Base-by-base conservation (phyloP, 2,888 invertebrate genomes). In the Zygaena filipendulae region DNA sequence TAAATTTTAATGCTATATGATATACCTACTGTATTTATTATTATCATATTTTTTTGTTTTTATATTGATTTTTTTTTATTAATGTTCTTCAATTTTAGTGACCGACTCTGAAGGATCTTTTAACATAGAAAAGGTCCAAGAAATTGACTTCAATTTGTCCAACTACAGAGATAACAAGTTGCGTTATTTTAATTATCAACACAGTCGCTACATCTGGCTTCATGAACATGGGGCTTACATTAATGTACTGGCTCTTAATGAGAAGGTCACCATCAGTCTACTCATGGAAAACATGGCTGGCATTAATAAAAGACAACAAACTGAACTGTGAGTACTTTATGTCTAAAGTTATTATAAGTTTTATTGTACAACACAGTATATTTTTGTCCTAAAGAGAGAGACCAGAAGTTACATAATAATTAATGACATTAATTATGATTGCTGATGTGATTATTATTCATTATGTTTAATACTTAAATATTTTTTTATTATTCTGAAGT, bases 141-240 rank as follows among this genome's bases (percentile, higher is more conserved):
- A 66, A 41, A 54, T 79, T 32, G 72, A 72, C 33, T 52, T 81
- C 21, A 75, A 67, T 45, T 47, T 84, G 9, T 60, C 72, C 2
- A 64, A 67, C 42, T 64, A 71, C 36, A 52, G 58, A 32, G 75
- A 74, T 43, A 75, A 68, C 40, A 61, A 49, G 38, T 49, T 84
- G 18, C 74, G 81, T 22, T 84, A 71, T 51, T 84, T 85, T 49
- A 57, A 64, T 36, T 82, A 81, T 57, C 82, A 83, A 47, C 77
- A 83, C 42, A 81, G 75, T 28, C 75, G 83, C 33, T 84, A 80
- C 48, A 70, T 84, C 38, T 84, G 84, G 83, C 55, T 79, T 6
- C 59, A 70, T 21, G 72, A 81, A 38, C 70, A 68, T 32, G 70
- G 70, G 16, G 43, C 53, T 23, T 85, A 82, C 54, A 60, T 74